Percentiles rank a stretch among this genome's conserved stretches.
phyloP scores from a whole-genome alignment of 2,888 invertebrate species.

The Noctuana brunneofusca region DNA sequence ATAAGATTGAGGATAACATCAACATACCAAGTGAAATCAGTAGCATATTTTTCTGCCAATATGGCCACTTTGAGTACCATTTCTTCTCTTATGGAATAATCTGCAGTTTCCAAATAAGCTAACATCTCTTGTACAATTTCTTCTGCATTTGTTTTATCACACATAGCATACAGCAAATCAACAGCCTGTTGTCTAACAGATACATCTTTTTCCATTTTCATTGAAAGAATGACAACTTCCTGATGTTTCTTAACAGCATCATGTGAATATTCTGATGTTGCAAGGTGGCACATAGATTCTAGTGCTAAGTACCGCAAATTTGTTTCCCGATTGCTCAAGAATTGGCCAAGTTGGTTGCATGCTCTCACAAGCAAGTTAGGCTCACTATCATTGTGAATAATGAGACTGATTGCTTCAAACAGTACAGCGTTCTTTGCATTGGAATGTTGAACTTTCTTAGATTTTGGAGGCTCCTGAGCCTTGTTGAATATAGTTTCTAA shows the following conservation, averaged over 20 bases:
- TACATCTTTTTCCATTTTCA: conserved; percentile 99
- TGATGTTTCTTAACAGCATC: conserved; percentile 99
- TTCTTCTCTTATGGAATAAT: conserved; percentile 99
- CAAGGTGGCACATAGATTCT: conserved; percentile 99
- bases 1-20: conserved; percentile 99
- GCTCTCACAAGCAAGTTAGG: conserved; percentile 98
- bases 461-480: conserved; percentile 99
- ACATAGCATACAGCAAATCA: conserved; percentile 99
- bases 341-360: conserved; percentile 99
- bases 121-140: conserved; percentile 99
- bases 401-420: conserved; percentile 99
- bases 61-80: conserved; percentile 99
- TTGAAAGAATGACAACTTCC: conserved; percentile 98
- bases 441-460: conserved; percentile 99
- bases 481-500: conserved; percentile 99
- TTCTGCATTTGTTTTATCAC: conserved; percentile 99
- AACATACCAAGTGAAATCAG: conserved; percentile 99
- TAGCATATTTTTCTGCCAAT: conserved; percentile 99
- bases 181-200: conserved; percentile 99
- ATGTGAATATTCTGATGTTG: conserved; percentile 99
- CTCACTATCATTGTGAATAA: conserved; percentile 99
- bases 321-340: conserved; percentile 98
- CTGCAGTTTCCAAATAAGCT: conserved; percentile 98
- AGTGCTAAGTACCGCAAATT: conserved; percentile 98
- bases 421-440: conserved; percentile 99